Evolutionary conservation across 2,888 invertebrate genomes (phyloP), one percentile per base, ranked within the genome.

Genomic region (Ophion ventricosus): DNA sequence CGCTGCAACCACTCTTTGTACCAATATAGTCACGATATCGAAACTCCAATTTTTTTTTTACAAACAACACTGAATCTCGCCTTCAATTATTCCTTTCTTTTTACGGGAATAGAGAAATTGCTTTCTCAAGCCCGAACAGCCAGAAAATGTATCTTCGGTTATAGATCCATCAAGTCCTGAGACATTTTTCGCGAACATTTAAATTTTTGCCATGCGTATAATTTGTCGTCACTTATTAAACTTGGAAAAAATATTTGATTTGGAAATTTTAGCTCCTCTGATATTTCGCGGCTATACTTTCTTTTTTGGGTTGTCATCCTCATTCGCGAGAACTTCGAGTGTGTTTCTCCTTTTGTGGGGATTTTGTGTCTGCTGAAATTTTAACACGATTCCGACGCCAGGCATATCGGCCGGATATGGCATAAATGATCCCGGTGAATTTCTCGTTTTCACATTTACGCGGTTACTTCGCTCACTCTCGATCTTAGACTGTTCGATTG

Each of bases 391-490:
- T 7, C 7, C 35, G 35, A 3, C 14, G 49, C 17, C 43, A 23
- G 20, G 14, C 20, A 77, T 75, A 26, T 35, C 23, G 25, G 14
- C 43, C 59, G 59, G 59, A 77, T 76, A 49, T 76, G 57, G 26
- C 29, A 20, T 23, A n/a, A 61, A 59, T 25, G 43, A 59, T 70
- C 43, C 11, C n/a, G 23, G 11, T 20, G 57, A 25, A 54, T 75
- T 63, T 75, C 63, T 54, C 43, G 67, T 73, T 84, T 80, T 80
- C 76, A 72, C 76, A 63, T 54, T 26, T 35, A 69, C 63, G 75
- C 80, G 83, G 70, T 83, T 72, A 67, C 73, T 57, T 66, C 77
- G 77, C 40, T 74, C 74, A 75, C 81, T 70, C 78, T 84, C 81
- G 81, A 78, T 84, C 78, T 67, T 64, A 69, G 73, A 74, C 73